phyloP scores from a whole-genome alignment of 2,888 invertebrate genomes.

The Tiliacea citrago region DNA sequence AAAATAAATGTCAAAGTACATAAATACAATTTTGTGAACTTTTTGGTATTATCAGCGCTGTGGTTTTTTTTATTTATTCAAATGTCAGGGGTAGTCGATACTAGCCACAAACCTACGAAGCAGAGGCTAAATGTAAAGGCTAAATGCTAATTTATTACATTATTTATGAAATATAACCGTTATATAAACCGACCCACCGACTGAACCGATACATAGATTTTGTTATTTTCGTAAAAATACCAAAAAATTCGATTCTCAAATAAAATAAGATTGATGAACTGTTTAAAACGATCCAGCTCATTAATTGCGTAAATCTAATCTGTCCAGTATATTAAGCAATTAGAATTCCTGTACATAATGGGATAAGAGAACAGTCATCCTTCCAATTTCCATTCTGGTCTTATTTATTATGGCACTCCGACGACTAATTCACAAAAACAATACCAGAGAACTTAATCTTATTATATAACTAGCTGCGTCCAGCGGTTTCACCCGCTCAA shows the following conservation, averaged over 20 bases:
- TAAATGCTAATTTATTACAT: not conserved
- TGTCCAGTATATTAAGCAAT: constrained; percentile 26
- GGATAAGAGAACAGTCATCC: not conserved
- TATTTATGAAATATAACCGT: not conserved
- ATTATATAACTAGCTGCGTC: too few relatives aligned
- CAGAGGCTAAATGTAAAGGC: not conserved
- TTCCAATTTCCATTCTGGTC: not conserved
- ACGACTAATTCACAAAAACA: too few relatives aligned
- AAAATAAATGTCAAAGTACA: not conserved
- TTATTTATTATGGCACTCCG: too few relatives aligned
- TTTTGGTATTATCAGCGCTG: not conserved
- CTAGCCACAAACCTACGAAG: not conserved
- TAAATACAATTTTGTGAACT: not conserved
- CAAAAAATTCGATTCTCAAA: not conserved
- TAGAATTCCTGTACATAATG: not conserved
- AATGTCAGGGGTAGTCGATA: not conserved
- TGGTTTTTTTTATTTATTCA: not conserved
- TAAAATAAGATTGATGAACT: not conserved
- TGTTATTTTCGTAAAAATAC: not conserved
- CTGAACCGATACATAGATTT: too few relatives aligned
- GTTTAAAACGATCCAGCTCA: not conserved
- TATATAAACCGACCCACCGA: too few relatives aligned
- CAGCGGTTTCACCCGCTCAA: too few relatives aligned
- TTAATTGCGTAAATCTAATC: constrained; percentile 13
- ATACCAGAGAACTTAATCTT: too few relatives aligned